Evolutionary conservation across 2,113 vertebrate species (phyloP).

Genomic region (Epinephelus lanceolatus): DNA sequence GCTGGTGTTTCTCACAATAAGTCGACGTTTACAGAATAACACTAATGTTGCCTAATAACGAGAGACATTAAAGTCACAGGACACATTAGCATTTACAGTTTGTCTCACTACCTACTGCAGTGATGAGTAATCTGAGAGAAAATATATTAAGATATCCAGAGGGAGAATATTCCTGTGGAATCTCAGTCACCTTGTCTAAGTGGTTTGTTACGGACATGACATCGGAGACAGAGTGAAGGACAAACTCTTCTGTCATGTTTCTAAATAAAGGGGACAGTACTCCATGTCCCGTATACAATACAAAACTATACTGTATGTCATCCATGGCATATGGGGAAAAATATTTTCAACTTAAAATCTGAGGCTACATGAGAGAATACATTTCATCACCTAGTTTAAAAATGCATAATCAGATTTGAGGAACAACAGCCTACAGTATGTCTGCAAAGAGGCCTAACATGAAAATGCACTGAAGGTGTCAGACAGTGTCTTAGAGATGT

Average conservation of each 20-base stretch:
- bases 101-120: conserved; percentile 44
- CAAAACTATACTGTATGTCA: conserved; percentile 26
- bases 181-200: not conserved
- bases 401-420: conserved; percentile 54
- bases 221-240: conserved; percentile 7
- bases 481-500: conserved; percentile 17
- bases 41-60: conserved; percentile 8
- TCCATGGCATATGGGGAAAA: not conserved
- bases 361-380: conserved; percentile 17
- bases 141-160: conserved; percentile 23
- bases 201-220: conserved; percentile 11
- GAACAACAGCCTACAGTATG: not conserved
- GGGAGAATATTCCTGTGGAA: not conserved
- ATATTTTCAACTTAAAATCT: conserved; percentile 13
- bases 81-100: conserved; percentile 42
- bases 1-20: conserved; percentile 54
- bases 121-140: conserved; percentile 25
- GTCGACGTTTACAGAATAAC: conserved; percentile 35
- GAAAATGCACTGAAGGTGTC: conserved; percentile 33
- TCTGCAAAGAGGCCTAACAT: not conserved
- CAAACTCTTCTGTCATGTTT: conserved; percentile 6
- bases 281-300: conserved; percentile 27
- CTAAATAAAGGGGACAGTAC: conserved; percentile 16
- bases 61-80: conserved; percentile 34
- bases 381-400: conserved; percentile 23